Base-by-base conservation (phyloP, 2,888 invertebrate species). In the Trachelus tabidus region DNA sequence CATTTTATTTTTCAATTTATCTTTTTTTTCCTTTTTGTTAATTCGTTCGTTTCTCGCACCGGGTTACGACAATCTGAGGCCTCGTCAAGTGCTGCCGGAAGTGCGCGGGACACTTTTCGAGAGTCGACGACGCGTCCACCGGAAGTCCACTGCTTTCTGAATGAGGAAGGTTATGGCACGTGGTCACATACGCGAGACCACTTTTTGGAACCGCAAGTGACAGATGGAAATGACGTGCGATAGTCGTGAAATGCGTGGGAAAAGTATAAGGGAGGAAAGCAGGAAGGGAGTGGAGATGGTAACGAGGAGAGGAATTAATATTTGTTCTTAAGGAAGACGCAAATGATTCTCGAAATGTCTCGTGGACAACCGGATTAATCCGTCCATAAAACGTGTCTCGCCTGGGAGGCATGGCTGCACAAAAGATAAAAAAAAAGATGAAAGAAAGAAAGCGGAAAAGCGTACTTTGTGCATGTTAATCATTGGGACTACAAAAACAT, bases 401-500 rank as follows among this genome's bases (percentile, higher is more conserved):
- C 76, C 34, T 40, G 40, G 69, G 78, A 78, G 78, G 73, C 78
- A 78, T 78, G 40, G 40, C 40, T 78, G 78, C 78, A 78, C 78
- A 78, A 78, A 78, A 40, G 40, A 40, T 15, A 40, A 40, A 40
- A 15, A 40, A 15, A 40, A 15, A 15, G 15, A 40, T 15, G 15
- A 40, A 40, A 40, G 40, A 40, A 40, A 40, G 40, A 40, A 40
- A 40, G 40, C 40, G 40, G 40, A 40, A 40, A 40, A 40, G 40
- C 40, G 40, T 40, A 40, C 40, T 40, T 40, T 82, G 91, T 91
- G 91, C 91, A 90, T 90, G 91, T 91, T 91, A 91, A 91, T 91
- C 91, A 91, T 91, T 90, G 91, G 91, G 91, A 91, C 91, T 91
- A 91, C 91, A 91, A 91, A 90, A 91, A 91, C 91, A 91, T 91